phyloP scores from a whole-genome alignment of 2,797 vertebrate genomes.

The Monodelphis domestica region DNA sequence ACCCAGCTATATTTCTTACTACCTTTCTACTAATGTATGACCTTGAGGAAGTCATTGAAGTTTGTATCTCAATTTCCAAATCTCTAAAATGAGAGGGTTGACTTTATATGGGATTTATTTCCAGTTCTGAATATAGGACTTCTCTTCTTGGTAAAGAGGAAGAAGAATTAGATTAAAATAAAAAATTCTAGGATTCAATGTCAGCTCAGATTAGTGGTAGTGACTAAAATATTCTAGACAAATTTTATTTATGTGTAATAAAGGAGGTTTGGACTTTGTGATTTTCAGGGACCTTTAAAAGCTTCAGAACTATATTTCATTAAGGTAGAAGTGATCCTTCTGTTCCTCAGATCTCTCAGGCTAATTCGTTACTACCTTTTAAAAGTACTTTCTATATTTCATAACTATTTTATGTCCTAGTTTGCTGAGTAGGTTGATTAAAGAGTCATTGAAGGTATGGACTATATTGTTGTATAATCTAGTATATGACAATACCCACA shows the following conservation, averaged over 20 bases:
- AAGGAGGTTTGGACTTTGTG: not conserved
- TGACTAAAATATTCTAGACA: not conserved
- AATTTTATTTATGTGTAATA: not conserved
- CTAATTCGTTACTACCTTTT: not conserved
- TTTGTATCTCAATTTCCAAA: not conserved
- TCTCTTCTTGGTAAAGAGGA: not conserved
- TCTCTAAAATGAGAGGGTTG: not conserved
- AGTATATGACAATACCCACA: not conserved
- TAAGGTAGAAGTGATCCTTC: not conserved
- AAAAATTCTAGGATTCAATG: not conserved
- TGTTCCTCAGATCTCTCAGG: not conserved
- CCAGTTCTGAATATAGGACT: not conserved
- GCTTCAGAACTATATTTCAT: not conserved
- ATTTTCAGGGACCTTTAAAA: not conserved
- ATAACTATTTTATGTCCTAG: not conserved
- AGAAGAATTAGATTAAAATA: not conserved
- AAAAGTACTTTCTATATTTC: not conserved
- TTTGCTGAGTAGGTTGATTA: not conserved
- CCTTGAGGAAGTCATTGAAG: not conserved
- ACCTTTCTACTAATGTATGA: not conserved
- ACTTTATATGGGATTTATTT: not conserved
- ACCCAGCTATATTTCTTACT: not conserved
- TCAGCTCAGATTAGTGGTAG: not conserved
- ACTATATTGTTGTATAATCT: not conserved
- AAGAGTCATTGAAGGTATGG: not conserved